Evolutionary conservation across 1,140 invertebrate genomes (phyloP).

Genomic region (Trichonephila inaurata): DNA sequence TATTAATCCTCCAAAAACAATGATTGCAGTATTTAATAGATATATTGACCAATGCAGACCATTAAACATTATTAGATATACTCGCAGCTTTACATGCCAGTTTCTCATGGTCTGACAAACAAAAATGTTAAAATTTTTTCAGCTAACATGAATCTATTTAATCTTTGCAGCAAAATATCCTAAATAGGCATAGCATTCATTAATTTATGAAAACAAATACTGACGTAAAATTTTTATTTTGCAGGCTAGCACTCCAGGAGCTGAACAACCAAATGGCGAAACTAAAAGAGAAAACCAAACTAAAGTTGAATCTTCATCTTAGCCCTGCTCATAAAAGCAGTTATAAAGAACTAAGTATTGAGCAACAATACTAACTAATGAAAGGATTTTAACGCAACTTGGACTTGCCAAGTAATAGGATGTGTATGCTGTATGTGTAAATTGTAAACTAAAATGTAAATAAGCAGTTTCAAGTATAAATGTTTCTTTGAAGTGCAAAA

Average conservation of each 20-base stretch:
- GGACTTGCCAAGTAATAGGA: neutral
- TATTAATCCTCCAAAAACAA: no score
- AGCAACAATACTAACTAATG: neutral
- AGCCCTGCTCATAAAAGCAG: neutral
- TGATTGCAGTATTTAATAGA: no score
- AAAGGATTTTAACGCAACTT: neutral
- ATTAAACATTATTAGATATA: no score
- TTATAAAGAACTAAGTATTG: neutral
- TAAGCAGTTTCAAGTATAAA: neutral
- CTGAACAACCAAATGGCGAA: slow-evolving; percentile 59
- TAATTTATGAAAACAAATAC: neutral
- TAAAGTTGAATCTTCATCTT: neutral
- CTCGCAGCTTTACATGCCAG: no score
- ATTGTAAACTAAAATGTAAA: slow-evolving; percentile 32
- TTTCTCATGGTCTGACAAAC: no score
- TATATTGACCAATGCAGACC: no score
- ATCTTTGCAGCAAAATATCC: no score
- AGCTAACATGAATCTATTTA: no score
- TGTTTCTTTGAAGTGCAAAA: neutral
- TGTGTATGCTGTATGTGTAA: neutral
- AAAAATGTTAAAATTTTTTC: no score
- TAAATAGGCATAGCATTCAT: no score
- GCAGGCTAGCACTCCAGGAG: slow-evolving; percentile 18
- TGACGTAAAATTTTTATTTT: neutral
- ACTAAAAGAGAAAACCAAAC: slow-evolving; percentile 52